Conservation (phyloP, 2,797 vertebrate species). For the Lepilemur ruficaudatus region DNA sequence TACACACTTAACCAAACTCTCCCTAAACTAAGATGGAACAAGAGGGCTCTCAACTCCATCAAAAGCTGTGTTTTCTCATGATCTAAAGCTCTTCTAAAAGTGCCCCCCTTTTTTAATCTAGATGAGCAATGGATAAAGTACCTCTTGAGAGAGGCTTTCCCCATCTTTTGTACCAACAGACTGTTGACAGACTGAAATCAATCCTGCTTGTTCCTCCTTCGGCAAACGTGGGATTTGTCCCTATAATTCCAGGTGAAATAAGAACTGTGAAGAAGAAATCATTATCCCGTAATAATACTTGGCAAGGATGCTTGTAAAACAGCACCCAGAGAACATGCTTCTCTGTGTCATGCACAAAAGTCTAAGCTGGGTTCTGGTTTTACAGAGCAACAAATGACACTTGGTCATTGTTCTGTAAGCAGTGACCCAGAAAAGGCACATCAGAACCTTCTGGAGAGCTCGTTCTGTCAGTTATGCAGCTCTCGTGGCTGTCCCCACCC, state of each 20-base stretch:
- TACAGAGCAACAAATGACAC: background rate
- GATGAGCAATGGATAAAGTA: background rate
- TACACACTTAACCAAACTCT: background rate
- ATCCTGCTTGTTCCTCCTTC: background rate
- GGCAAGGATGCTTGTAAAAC: background rate
- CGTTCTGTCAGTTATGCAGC: background rate
- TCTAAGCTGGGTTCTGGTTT: background rate
- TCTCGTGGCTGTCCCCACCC: background rate
- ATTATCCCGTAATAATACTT: background rate
- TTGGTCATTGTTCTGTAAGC: background rate
- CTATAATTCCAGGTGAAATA: background rate
- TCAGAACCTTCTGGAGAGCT: background rate
- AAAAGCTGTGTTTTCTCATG: background rate
- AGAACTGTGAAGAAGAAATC: background rate
- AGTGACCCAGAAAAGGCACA: background rate
- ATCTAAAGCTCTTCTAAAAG: slow-evolving; percentile 28
- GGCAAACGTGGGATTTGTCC: slow-evolving; percentile 1
- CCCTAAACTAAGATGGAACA: background rate
- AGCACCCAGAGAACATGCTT: background rate
- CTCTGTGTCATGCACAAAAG: background rate
- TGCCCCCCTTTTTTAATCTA: background rate
- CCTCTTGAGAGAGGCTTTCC: background rate
- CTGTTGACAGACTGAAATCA: slow-evolving; percentile 14
- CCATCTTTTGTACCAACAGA: background rate
- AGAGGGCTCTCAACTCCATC: background rate